Evolutionary conservation across 2,113 vertebrate species (phyloP), one percentile per base, ranked within the genome.

Genomic region (Lipophrys pholis): DNA sequence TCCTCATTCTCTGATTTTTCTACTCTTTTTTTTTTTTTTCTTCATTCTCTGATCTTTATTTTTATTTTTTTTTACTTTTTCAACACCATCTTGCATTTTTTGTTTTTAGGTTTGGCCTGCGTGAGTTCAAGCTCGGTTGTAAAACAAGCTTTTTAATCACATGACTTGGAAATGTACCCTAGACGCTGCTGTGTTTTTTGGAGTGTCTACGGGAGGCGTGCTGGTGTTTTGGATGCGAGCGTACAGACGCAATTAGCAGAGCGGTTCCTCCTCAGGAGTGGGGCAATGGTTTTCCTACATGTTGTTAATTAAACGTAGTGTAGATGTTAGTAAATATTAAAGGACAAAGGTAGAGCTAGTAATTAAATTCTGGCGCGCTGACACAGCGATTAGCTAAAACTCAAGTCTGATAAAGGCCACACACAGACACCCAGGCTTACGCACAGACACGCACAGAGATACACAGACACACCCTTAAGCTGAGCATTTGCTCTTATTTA

Each of bases 271-370:
- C 49, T 77, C 43, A 39, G 59, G 68, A 83, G 55, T 11, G 52
- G 45, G 57, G 69, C 56, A 48, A 7, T 43, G 59, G 66, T 62
- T 86, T 82, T 80, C 55, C 68, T 73, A 70, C 81, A 80, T 68
- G 62, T 81, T 74, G 73, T 85, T 92, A 87, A 93, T 91, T 86
- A 89, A 90, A 88, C 12, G 63, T 75, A 63, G 83, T 85, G 81
- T 80, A 82, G 82, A 86, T 93, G 88, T 93, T 93, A 80, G 89
- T 93, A 92, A 93, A 93, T 91, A 93, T 91, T 85, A 89, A 85
- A 89, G 89, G 89, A 91, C 91, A 93, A 92, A 90, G 88, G 90
- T 92, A 87, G 77, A 87, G 73, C 74, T 82, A 58, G 81, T 91
- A 91, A 93, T 93, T 93, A 91, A 93, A 91, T 89, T 85, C 72